A percentile compares a stretch with the other conserved stretches of the same genome.
These are phyloP conservation scores for Amblyopsis rosae DNA, from an alignment of 2,113 vertebrate genomes.

Conservation along the genomic window DNA sequence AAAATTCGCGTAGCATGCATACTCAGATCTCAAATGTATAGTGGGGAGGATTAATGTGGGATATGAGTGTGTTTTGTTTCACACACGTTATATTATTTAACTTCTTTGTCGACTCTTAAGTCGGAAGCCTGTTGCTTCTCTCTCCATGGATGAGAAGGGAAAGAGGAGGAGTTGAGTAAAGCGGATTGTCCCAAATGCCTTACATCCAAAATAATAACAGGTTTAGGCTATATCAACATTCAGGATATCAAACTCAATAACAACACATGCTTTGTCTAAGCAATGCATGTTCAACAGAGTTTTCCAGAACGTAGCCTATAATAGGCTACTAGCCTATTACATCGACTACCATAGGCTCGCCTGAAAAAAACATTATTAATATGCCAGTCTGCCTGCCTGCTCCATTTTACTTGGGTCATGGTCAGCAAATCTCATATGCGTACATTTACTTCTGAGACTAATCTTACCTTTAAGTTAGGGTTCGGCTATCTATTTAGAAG, in stretches of 20 bases:
- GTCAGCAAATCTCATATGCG: too few relatives aligned
- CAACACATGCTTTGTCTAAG: not conserved
- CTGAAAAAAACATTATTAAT: too few relatives aligned
- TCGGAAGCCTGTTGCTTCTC: constrained; percentile 72
- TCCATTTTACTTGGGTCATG: too few relatives aligned
- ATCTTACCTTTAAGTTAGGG: too few relatives aligned
- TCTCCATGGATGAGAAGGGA: constrained; percentile 49
- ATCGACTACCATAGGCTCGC: too few relatives aligned
- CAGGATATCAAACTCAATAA: not conserved
- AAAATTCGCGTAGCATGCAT: not conserved
- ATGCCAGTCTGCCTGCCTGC: too few relatives aligned
- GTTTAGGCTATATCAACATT: not conserved
- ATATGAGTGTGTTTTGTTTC: not conserved
- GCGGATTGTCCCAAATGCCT: constrained; percentile 68
- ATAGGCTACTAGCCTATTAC: too few relatives aligned
- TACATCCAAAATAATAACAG: constrained; percentile 41
- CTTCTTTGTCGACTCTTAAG: constrained; percentile 38
- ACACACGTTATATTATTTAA: constrained; percentile 7
- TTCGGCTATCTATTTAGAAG: too few relatives aligned
- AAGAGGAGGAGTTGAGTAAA: constrained; percentile 72
- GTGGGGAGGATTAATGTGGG: not conserved
- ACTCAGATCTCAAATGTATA: not conserved
- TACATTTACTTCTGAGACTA: too few relatives aligned
- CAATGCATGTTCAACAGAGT: not conserved
- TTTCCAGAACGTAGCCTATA: too few relatives aligned